These are phyloP conservation scores for Plagiodera versicolora DNA, from an alignment of 2,888 invertebrate genomes.

Conservation along the genomic window DNA sequence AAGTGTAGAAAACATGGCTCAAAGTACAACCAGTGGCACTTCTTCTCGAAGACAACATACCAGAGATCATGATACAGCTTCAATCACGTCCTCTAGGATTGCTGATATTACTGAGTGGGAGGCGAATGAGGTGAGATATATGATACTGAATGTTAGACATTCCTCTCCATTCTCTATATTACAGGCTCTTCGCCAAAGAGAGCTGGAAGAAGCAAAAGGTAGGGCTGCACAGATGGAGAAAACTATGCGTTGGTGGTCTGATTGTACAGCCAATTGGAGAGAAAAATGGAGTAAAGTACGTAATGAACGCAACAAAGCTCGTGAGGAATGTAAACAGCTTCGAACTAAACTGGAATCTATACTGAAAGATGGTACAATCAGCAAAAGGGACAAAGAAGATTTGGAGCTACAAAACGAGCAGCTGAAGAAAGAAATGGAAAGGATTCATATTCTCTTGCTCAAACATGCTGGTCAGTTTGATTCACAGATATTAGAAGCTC, in stretches of 20 bases:
- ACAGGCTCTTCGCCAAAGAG: conserved; percentile 69
- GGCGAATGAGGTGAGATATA: conserved; percentile 66
- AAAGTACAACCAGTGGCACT: conserved; percentile 64
- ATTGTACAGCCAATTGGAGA: conserved; percentile 95
- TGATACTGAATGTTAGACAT: not conserved
- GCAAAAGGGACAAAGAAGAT: conserved; percentile 79
- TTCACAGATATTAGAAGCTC: conserved; percentile 57
- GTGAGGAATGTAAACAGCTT: conserved; percentile 85
- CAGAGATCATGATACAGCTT: conserved; percentile 65
- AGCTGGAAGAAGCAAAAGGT: conserved; percentile 92
- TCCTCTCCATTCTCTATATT: conserved; percentile 15
- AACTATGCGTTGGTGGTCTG: conserved; percentile 99
- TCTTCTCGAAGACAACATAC: conserved; percentile 64
- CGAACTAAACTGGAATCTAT: conserved; percentile 78
- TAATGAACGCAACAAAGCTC: conserved; percentile 88
- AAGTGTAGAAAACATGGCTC: conserved; percentile 58
- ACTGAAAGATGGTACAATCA: conserved; percentile 71
- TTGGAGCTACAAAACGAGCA: conserved; percentile 76
- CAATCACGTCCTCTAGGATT: conserved; percentile 62
- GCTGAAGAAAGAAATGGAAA: conserved; percentile 79
- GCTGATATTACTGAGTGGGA: conserved; percentile 74
- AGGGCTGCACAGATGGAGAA: conserved; percentile 98
- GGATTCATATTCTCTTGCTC: conserved; percentile 67
- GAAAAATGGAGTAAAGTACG: conserved; percentile 95
- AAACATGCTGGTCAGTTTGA: conserved; percentile 74